Percentiles rank a stretch among this genome's conserved stretches.
phyloP scores from a whole-genome alignment of 1,140 invertebrate genomes.

The Ericerus pela region DNA sequence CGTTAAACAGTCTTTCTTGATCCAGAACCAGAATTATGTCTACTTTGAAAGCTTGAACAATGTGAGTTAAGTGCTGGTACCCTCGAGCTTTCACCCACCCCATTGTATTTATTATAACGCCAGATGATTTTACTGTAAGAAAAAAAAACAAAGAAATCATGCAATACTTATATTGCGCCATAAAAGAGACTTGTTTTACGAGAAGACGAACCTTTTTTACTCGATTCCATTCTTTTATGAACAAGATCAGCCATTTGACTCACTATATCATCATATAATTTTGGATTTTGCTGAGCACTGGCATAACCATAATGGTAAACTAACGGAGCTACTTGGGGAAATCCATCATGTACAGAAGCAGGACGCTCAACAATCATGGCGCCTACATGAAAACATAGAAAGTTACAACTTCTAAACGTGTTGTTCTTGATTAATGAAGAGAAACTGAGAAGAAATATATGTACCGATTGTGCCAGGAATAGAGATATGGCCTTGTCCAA shows the following conservation, averaged over 20 bases:
- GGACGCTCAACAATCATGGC: conserved; percentile 80
- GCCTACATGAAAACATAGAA: conserved; percentile 33
- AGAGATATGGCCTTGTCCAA: conserved; percentile 85
- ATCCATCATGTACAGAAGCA: conserved; percentile 82
- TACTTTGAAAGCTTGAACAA: conserved; percentile 85
- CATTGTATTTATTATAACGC: conserved; percentile 96
- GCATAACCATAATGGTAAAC: conserved; percentile 91
- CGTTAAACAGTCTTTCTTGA: conserved; percentile 90
- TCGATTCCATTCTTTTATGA: conserved; percentile 65
- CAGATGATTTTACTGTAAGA: conserved; percentile 60
- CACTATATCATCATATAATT: conserved; percentile 74
- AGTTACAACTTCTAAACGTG: not conserved
- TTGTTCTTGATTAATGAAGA: not conserved
- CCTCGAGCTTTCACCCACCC: conserved; percentile 90
- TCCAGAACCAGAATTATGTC: conserved; percentile 92
- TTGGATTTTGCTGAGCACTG: conserved; percentile 55
- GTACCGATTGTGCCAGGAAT: conserved; percentile 79
- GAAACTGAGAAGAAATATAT: conserved; percentile 15
- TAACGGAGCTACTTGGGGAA: conserved; percentile 75
- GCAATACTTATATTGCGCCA: not conserved
- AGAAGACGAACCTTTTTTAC: conserved; percentile 54
- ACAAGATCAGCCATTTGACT: conserved; percentile 74
- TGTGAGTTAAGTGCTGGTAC: conserved; percentile 66
- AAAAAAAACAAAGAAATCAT: conserved; percentile 20
- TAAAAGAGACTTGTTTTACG: not conserved